Percentiles rank a stretch among this genome's conserved stretches.
phyloP scores from a whole-genome alignment of 2,797 vertebrate genomes.

The Leptodactylus fallax region DNA sequence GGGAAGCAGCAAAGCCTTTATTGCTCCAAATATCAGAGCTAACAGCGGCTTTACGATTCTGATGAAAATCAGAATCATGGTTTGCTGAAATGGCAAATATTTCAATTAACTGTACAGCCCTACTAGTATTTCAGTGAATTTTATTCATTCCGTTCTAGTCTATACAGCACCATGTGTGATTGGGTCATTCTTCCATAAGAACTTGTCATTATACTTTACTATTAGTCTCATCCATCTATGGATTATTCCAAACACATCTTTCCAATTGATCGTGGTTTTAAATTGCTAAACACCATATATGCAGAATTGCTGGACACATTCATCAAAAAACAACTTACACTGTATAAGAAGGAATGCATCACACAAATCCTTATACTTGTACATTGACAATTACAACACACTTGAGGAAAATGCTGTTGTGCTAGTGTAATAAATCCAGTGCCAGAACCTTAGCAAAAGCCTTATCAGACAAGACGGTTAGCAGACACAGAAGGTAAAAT shows the following conservation, averaged over 20 bases:
- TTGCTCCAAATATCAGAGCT: no score
- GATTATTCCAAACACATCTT: not conserved
- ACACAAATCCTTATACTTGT: not conserved
- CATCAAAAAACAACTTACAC: not conserved
- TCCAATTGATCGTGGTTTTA: not conserved
- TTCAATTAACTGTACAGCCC: no score
- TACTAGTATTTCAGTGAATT: not conserved
- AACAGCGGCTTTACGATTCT: no score
- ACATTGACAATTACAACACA: constrained; percentile 2
- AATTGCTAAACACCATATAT: not conserved
- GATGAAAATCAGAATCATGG: no score
- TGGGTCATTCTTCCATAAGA: no score
- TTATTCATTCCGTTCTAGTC: not conserved
- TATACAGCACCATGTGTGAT: not conserved
- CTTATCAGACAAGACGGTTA: not conserved
- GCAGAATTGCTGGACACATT: not conserved
- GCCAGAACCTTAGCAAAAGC: not conserved
- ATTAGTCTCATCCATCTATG: not conserved
- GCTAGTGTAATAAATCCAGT: not conserved
- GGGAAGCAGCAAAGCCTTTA: no score
- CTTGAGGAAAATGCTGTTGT: not conserved
- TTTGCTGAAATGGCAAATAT: no score
- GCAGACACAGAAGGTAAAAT: not conserved
- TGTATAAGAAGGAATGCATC: not conserved
- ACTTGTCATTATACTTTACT: not conserved